Percentiles rank a stretch among this genome's conserved stretches.
Conservation (phyloP, 2,888 invertebrate genomes). For the Dasypogon diadema region DNA sequence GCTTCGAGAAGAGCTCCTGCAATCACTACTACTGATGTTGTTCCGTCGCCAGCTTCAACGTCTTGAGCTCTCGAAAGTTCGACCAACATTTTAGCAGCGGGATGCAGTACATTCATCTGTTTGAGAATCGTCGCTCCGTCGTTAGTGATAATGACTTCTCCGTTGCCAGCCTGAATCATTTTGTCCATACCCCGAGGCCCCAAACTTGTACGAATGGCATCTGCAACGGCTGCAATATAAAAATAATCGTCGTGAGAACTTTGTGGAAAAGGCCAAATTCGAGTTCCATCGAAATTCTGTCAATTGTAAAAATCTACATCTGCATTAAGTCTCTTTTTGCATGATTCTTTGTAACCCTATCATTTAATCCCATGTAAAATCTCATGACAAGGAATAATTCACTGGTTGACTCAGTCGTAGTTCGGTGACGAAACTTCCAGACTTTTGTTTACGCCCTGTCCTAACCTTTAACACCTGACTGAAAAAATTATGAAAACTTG, state of each 20-base stretch:
- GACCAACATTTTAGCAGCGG: constrained; percentile 99
- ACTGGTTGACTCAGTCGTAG: too few relatives aligned
- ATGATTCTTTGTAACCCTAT: too few relatives aligned
- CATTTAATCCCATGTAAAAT: too few relatives aligned
- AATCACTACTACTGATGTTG: constrained; percentile 97
- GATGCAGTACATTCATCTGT: constrained; percentile 98
- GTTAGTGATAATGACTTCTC: constrained; percentile 99
- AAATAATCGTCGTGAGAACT: too few relatives aligned
- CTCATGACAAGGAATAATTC: too few relatives aligned
- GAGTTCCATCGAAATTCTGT: too few relatives aligned
- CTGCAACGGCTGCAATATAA: constrained; percentile 87
- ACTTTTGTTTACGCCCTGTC: constrained; percentile 44
- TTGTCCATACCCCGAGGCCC: constrained; percentile 99
- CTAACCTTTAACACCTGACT: constrained; percentile 25
- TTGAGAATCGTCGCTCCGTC: constrained; percentile 99
- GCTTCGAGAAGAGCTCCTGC: constrained; percentile 97
- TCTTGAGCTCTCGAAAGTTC: constrained; percentile 99
- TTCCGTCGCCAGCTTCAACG: constrained; percentile 99
- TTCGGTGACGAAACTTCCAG: constrained; percentile 21
- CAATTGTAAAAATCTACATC: too few relatives aligned
- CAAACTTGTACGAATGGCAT: constrained; percentile 98
- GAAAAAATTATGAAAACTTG: neutral
- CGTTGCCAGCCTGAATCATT: constrained; percentile 98
- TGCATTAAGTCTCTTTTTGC: too few relatives aligned
- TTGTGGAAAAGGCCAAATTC: too few relatives aligned